A percentile compares a stretch with the other conserved stretches of the same genome.
These are phyloP conservation scores for Lithobates sylvaticus DNA, from an alignment of 2,797 vertebrate species.

Conservation along the genomic window DNA sequence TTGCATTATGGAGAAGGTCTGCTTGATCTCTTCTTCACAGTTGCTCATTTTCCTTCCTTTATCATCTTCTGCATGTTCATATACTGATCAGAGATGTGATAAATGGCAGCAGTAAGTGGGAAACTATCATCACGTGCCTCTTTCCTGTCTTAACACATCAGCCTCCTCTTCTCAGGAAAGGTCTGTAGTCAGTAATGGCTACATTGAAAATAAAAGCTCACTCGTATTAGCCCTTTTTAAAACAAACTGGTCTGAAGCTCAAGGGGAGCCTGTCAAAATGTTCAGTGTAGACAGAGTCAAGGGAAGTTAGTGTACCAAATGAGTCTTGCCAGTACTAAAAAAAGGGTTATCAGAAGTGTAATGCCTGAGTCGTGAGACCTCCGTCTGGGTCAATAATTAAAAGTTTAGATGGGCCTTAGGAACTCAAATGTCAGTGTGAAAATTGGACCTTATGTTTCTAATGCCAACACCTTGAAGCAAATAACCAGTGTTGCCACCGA, in stretches of 20 bases:
- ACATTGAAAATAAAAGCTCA: conserved; percentile 40
- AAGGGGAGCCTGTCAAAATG: conserved; percentile 43
- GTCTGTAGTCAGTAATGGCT: conserved; percentile 41
- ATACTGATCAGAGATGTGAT: conserved; percentile 35
- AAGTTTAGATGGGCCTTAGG: background rate
- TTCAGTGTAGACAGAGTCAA: conserved; percentile 28
- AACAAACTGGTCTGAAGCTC: conserved; percentile 41
- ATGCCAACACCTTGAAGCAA: background rate
- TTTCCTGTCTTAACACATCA: conserved; percentile 41
- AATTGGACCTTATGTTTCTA: background rate
- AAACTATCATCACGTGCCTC: conserved; percentile 21
- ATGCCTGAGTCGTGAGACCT: conserved; percentile 17
- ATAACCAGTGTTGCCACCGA: too few species aligned
- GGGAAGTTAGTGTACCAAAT: conserved; percentile 35
- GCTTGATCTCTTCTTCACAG: conserved; percentile 7
- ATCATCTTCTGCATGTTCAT: conserved; percentile 22
- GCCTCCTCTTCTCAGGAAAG: conserved; percentile 30
- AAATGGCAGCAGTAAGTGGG: conserved; percentile 28
- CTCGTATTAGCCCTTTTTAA: conserved; percentile 26
- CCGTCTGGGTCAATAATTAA: conserved; percentile 28
- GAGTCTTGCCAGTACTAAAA: conserved; percentile 45
- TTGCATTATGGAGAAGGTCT: background rate
- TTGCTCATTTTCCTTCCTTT: background rate
- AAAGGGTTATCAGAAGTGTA: conserved; percentile 1
- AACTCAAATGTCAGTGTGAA: background rate